A percentile compares a stretch with the other conserved stretches of the same genome.
Evolutionary conservation across 2,797 vertebrate species (phyloP).

Genomic region (Arvicola amphibius): DNA sequence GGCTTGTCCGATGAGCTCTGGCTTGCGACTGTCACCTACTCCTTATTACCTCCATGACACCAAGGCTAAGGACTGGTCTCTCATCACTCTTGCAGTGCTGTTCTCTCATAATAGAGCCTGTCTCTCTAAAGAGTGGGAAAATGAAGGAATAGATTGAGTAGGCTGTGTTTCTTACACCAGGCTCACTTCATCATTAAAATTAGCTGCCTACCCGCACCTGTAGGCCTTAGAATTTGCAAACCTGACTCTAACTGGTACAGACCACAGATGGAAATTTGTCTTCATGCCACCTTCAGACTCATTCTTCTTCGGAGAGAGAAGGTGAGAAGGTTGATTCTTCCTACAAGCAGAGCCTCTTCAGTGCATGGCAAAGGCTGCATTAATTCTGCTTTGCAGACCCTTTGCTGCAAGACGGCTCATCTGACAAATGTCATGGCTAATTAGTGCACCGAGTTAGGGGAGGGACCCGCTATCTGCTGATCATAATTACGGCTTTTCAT

Average conservation of each 20-base stretch:
- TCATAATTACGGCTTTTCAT: conserved; percentile 53
- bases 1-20: not conserved
- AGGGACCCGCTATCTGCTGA: conserved; percentile 35
- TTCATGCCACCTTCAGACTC: conserved; percentile 42
- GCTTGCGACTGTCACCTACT: not conserved
- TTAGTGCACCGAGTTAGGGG: not conserved
- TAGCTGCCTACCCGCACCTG: conserved; percentile 58
- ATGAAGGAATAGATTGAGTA: conserved; percentile 51
- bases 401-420: conserved; percentile 54
- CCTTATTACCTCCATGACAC: conserved; percentile 13
- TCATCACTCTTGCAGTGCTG: not conserved
- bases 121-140: conserved; percentile 48
- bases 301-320: conserved; percentile 44
- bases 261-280: conserved; percentile 49
- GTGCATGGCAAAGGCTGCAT: conserved; percentile 51
- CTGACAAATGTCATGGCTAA: conserved; percentile 73
- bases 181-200: conserved; percentile 64
- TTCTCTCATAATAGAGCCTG: conserved; percentile 28
- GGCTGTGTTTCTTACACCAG: conserved; percentile 53
- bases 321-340: conserved; percentile 72
- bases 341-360: conserved; percentile 55
- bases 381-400: conserved; percentile 66
- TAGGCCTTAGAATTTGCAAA: conserved; percentile 72
- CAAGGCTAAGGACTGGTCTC: not conserved
- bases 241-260: not conserved